phyloP scores from a whole-genome alignment of 1,140 invertebrate species.

The Plectus sambesii region DNA sequence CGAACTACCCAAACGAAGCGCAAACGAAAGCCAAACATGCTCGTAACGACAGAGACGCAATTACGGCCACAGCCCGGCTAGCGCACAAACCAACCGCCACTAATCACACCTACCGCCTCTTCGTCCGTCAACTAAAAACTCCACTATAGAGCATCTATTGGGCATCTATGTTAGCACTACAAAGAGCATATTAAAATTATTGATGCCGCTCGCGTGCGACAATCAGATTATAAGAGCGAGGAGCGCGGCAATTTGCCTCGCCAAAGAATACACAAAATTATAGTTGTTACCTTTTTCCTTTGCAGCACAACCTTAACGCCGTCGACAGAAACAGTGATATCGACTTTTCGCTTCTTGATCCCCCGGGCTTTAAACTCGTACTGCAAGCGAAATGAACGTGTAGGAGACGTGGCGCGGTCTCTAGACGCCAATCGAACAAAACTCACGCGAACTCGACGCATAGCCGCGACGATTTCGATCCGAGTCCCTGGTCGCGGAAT shows the following conservation, averaged over 20 bases:
- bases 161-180: slow-evolving; percentile 2
- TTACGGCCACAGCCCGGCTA: too few relatives aligned
- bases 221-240: slow-evolving; percentile 4
- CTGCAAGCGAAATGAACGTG: too few relatives aligned
- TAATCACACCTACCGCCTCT: too few relatives aligned
- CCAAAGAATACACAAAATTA: too few relatives aligned
- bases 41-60: too few relatives aligned
- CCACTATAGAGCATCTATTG: too few relatives aligned
- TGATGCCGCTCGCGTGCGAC: too few relatives aligned
- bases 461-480: slow-evolving; percentile 93
- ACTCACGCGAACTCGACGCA: slow-evolving; percentile 79
- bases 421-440: slow-evolving; percentile 4
- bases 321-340: slow-evolving; percentile 80
- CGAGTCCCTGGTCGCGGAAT: slow-evolving; percentile 84
- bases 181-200: too few relatives aligned
- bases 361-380: slow-evolving; percentile 96
- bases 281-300: slow-evolving; percentile 59
- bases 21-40: too few relatives aligned
- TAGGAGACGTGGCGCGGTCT: slow-evolving; percentile 43
- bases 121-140: too few relatives aligned
- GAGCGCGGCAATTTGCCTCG: slow-evolving; percentile 8
- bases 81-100: too few relatives aligned
- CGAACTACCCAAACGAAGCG: too few relatives aligned
- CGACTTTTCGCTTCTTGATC: slow-evolving; percentile 93
- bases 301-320: slow-evolving; percentile 74